A percentile compares a stretch with the other conserved stretches of the same genome.
phyloP scores from a whole-genome alignment of 2,888 invertebrate species.

The Norana najaformis region DNA sequence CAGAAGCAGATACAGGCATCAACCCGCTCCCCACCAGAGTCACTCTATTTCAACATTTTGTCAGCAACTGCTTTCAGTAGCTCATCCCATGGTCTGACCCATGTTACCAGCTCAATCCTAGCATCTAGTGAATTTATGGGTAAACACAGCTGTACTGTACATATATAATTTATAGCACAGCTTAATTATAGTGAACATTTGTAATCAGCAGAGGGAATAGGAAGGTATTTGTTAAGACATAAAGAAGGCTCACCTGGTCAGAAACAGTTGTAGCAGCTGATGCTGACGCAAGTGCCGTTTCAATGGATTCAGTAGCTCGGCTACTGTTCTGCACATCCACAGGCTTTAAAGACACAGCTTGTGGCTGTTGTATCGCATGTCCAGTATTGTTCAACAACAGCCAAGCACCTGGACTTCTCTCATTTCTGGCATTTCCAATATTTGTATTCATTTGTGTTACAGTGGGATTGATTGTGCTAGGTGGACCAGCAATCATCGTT shows the following conservation, averaged over 20 bases:
- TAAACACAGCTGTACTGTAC: neutral
- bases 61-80: neutral
- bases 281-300: neutral
- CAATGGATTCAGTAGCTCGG: neutral
- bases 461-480: neutral
- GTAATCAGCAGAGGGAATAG: neutral
- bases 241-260: neutral
- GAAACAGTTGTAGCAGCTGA: neutral
- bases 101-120: neutral
- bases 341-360: neutral
- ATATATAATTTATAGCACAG: neutral
- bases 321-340: neutral
- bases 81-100: neutral
- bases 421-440: neutral
- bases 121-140: neutral
- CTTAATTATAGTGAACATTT: neutral
- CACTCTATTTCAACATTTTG: neutral
- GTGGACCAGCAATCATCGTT: neutral
- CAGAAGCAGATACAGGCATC: neutral
- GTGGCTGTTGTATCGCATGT: neutral
- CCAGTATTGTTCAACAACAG: neutral
- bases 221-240: neutral
- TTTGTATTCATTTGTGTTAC: neutral
- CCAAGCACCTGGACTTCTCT: neutral
- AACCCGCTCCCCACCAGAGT: neutral